These are phyloP conservation scores for Nemopilema nomurai DNA, from an alignment of 30 jellyfish, hydroid and myxozoan genomes.

Conservation along the genomic window DNA sequence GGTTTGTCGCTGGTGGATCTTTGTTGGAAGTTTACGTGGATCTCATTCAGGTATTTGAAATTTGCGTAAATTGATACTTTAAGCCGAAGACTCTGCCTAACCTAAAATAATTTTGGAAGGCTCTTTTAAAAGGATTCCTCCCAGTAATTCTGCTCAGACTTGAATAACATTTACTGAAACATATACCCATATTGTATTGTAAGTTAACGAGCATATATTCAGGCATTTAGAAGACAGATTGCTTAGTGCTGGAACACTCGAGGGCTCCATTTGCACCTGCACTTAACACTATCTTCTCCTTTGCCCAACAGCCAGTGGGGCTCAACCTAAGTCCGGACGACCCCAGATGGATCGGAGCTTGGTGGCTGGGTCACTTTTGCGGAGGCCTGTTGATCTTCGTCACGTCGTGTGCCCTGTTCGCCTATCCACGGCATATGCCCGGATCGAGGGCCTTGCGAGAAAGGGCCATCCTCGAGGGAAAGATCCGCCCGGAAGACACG, in stretches of 20 bases:
- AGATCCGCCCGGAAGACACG: constrained; percentile 91
- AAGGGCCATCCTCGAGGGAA: constrained; percentile 92
- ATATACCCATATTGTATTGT: too few species aligned
- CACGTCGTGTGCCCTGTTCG: constrained; percentile 94
- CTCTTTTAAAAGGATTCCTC: too few species aligned
- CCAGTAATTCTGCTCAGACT: too few species aligned
- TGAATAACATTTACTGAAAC: too few species aligned
- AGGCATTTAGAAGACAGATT: too few species aligned
- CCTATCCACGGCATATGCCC: constrained; percentile 97
- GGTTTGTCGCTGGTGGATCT: constrained; percentile 99
- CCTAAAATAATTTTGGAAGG: too few species aligned
- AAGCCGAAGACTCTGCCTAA: background rate
- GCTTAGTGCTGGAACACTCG: too few species aligned
- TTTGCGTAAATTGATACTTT: background rate
- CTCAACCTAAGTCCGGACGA: constrained; percentile 91
- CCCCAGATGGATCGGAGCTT: constrained; percentile 99
- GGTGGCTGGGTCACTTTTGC: constrained; percentile 99
- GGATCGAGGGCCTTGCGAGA: constrained; percentile 89
- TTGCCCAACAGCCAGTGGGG: constrained; percentile 86
- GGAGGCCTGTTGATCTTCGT: constrained; percentile 90
- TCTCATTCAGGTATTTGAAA: constrained; percentile 75
- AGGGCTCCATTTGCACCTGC: too few species aligned
- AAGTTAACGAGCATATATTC: too few species aligned
- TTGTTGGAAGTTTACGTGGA: constrained; percentile 91
- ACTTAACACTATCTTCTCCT: background rate